Conservation (phyloP, 2,797 vertebrate species). For the Pteronotus mesoamericanus region DNA sequence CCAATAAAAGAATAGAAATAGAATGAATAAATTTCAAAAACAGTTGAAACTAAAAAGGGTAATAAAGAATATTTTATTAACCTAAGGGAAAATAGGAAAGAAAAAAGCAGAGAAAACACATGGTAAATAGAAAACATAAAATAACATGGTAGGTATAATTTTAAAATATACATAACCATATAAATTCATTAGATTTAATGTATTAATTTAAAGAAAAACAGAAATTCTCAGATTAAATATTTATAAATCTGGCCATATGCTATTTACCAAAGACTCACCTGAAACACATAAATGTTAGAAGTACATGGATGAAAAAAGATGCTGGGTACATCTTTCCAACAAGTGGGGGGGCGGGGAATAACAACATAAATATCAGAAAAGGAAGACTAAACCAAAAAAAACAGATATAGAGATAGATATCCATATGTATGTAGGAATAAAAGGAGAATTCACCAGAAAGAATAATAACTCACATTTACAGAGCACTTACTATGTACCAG, state of each 20-base stretch:
- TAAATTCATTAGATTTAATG: not conserved
- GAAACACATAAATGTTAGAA: not conserved
- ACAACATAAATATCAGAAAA: not conserved
- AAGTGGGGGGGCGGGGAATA: not conserved
- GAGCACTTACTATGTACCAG: not conserved
- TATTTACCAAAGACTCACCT: not conserved
- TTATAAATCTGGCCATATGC: not conserved
- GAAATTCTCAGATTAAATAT: not conserved
- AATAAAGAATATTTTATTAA: conserved; percentile 23
- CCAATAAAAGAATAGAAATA: conserved; percentile 32
- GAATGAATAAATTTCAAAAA: conserved; percentile 14
- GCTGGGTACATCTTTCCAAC: not conserved
- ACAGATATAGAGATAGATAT: not conserved
- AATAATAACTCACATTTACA: not conserved
- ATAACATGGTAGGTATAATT: not conserved
- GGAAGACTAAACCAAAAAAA: not conserved
- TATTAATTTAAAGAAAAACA: not conserved
- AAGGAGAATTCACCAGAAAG: not conserved
- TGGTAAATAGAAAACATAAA: not conserved
- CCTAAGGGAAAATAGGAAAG: not conserved
- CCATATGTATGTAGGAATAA: not conserved
- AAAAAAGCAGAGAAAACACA: not conserved
- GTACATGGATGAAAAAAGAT: not conserved
- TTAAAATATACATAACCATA: not conserved
- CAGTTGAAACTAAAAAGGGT: not conserved